Percentiles rank a stretch among this genome's conserved stretches.
These are phyloP conservation scores for Chironomus riparius DNA, from an alignment of 2,888 invertebrate species.

Conservation along the genomic window DNA sequence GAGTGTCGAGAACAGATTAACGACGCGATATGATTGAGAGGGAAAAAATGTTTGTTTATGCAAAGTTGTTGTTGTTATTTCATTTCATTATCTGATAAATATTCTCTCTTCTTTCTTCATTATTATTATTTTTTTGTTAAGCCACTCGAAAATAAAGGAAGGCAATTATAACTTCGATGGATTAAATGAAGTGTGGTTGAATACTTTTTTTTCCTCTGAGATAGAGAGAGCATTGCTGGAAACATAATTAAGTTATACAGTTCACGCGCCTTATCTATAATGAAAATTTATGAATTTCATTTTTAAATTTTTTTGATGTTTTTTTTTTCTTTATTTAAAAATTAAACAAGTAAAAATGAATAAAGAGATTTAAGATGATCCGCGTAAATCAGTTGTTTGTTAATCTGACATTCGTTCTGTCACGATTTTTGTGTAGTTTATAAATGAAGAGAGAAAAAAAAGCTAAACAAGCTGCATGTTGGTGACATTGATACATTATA, in stretches of 20 bases:
- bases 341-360: too few species aligned
- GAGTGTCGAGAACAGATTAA: background rate
- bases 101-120: background rate
- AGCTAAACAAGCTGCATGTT: background rate
- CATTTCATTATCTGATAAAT: slow-evolving; percentile 16
- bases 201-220: slow-evolving; percentile 1
- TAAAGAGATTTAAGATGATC: too few species aligned
- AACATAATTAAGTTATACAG: slow-evolving; percentile 21
- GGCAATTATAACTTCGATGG: slow-evolving; percentile 24
- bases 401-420: too few species aligned
- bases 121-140: background rate
- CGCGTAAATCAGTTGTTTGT: too few species aligned
- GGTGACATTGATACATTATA: slow-evolving; percentile 10
- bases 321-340: background rate
- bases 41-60: slow-evolving; percentile 25
- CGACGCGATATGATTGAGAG: slow-evolving; percentile 21
- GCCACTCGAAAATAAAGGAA: slow-evolving; percentile 12
- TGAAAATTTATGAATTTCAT: slow-evolving; percentile 10
- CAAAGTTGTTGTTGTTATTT: slow-evolving; percentile 6
- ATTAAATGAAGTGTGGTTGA: slow-evolving; percentile 20
- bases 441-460: background rate
- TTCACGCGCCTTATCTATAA: slow-evolving; percentile 14
- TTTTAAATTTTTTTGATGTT: background rate
- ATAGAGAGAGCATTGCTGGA: background rate
- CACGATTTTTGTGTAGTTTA: too few species aligned